Conservation (phyloP, 2,888 invertebrate genomes). For the Pseudococcus longispinus region DNA sequence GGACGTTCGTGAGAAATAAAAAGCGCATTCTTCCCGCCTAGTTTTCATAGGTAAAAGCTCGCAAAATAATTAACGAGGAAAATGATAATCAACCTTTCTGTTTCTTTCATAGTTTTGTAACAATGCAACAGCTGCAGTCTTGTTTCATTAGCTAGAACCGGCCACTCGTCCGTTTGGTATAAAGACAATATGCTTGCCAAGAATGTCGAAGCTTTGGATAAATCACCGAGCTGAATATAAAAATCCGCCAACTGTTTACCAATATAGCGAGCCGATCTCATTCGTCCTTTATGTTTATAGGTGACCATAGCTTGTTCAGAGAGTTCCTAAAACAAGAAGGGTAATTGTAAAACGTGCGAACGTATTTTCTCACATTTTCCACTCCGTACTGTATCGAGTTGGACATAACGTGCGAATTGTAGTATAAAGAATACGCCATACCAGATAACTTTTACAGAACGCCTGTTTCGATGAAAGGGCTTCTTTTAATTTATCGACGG, state of each 20-base stretch:
- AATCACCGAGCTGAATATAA: slow-evolving; percentile 84
- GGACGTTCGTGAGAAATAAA: background rate
- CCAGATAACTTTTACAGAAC: slow-evolving; percentile 88
- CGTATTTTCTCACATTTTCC: background rate
- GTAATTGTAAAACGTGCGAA: no score
- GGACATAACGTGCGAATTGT: background rate
- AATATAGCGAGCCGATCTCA: slow-evolving; percentile 80
- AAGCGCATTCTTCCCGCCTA: background rate
- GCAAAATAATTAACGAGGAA: background rate
- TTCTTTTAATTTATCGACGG: slow-evolving; percentile 86
- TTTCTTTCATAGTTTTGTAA: slow-evolving; percentile 80
- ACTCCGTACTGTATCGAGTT: background rate
- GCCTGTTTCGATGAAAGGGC: slow-evolving; percentile 87
- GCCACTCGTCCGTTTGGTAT: slow-evolving; percentile 88
- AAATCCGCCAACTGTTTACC: slow-evolving; percentile 89
- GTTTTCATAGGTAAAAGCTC: background rate
- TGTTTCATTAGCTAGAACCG: slow-evolving; percentile 80
- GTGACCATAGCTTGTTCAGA: slow-evolving; percentile 96
- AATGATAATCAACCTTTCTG: slow-evolving; percentile 67
- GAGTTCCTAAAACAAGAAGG: slow-evolving; percentile 69
- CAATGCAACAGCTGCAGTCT: slow-evolving; percentile 84
- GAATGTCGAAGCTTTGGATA: slow-evolving; percentile 88
- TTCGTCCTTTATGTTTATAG: slow-evolving; percentile 88
- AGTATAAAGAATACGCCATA: slow-evolving; percentile 61
- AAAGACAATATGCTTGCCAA: slow-evolving; percentile 85